A percentile compares a stretch with the other conserved stretches of the same genome.
Conservation (phyloP, 2,888 invertebrate genomes). For the Dryobota labecula region DNA sequence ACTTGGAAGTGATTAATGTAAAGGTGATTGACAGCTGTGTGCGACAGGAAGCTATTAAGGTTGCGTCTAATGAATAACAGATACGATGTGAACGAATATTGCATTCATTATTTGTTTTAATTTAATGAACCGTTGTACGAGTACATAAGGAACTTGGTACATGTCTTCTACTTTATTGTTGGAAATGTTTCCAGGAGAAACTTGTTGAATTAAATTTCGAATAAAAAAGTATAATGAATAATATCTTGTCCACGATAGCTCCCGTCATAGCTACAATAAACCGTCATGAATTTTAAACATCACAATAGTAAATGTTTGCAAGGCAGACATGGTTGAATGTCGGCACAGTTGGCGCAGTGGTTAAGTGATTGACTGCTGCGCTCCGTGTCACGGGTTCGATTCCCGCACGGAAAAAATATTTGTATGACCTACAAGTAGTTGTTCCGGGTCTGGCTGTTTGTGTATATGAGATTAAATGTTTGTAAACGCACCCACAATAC, state of each 20-base stretch:
- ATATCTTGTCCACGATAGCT: not conserved
- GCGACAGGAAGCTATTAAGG: slow-evolving; percentile 61
- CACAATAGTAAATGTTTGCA: not conserved
- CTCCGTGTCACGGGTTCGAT: no score
- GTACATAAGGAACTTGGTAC: slow-evolving; percentile 10
- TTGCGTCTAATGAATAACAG: slow-evolving; percentile 60
- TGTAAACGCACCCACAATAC: no score
- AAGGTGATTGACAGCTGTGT: slow-evolving; percentile 58
- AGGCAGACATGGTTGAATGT: not conserved
- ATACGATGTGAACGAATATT: slow-evolving; percentile 53
- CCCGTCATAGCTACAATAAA: not conserved
- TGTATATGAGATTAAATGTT: no score
- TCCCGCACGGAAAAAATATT: no score
- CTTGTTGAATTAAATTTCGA: no score
- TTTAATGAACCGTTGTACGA: slow-evolving; percentile 36
- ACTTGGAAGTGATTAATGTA: slow-evolving; percentile 56
- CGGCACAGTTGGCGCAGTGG: no score
- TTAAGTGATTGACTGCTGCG: no score
- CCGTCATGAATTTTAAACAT: not conserved
- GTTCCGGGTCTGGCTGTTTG: no score
- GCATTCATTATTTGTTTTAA: slow-evolving; percentile 42
- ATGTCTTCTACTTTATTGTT: not conserved
- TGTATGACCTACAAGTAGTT: no score
- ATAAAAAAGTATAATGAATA: no score
- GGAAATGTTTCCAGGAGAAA: not conserved